Conservation (phyloP, 2,113 vertebrate genomes). For the Mesoclemmys tuberculata region DNA sequence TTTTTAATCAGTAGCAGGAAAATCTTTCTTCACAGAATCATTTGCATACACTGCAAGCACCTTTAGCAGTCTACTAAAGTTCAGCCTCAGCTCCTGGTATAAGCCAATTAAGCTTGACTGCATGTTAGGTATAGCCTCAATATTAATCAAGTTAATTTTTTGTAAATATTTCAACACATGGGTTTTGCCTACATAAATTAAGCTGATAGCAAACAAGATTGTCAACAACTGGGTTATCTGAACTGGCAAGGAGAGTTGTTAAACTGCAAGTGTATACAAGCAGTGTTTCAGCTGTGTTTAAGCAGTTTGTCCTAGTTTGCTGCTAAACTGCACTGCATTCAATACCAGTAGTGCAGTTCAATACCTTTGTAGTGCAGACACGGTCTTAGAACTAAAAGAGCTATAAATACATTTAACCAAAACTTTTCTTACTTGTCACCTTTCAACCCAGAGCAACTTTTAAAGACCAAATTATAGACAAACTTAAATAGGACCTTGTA, state of each 20-base stretch:
- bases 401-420: too few species aligned
- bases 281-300: not conserved
- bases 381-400: too few species aligned
- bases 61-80: not conserved
- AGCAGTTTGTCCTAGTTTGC: not conserved
- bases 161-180: accelerated
- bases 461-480: too few species aligned
- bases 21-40: not conserved
- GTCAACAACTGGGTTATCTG: not conserved
- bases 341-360: accelerated
- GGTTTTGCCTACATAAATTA: not conserved
- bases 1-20: not conserved
- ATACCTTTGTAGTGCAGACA: not conserved
- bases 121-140: accelerated
- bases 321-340: not conserved
- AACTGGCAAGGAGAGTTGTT: not conserved
- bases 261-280: not conserved
- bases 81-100: not conserved
- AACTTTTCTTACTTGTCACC: too few species aligned
- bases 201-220: not conserved
- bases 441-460: too few species aligned
- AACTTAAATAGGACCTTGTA: too few species aligned
- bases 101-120: not conserved
- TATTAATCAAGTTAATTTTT: not conserved
- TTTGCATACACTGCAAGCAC: not conserved